Conservation (phyloP, 2,888 invertebrate genomes). For the Homarus gammarus region DNA sequence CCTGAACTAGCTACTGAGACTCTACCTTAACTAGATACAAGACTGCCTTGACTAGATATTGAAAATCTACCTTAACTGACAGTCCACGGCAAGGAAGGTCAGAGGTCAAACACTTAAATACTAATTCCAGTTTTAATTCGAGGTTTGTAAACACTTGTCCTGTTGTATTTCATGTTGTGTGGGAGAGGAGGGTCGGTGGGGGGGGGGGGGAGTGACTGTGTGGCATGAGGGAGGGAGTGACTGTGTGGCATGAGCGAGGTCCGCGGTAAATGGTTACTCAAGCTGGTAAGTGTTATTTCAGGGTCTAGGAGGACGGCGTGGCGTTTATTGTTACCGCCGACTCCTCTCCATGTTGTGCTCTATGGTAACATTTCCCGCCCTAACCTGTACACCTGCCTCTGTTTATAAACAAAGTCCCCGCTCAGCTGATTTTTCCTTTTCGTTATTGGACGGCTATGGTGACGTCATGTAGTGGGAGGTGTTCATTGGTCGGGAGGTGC, state of each 20-base stretch:
- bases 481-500: slow-evolving; percentile 18
- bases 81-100: too few relatives aligned
- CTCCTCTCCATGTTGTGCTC: not conserved
- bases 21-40: too few relatives aligned
- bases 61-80: too few relatives aligned
- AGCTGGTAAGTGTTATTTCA: not conserved
- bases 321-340: not conserved
- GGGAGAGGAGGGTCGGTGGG: not conserved
- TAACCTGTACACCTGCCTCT: slow-evolving; percentile 28
- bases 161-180: not conserved
- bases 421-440: slow-evolving; percentile 47
- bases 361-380: slow-evolving; percentile 10
- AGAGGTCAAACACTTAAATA: too few relatives aligned
- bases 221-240: not conserved
- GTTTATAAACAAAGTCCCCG: slow-evolving; percentile 56
- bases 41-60: too few relatives aligned
- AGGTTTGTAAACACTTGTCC: too few relatives aligned
- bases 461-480: slow-evolving; percentile 32
- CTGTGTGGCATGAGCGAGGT: not conserved
- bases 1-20: too few relatives aligned
- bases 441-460: slow-evolving; percentile 48
- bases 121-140: too few relatives aligned
- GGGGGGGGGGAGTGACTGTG: too few relatives aligned
- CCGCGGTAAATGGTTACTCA: not conserved
- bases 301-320: not conserved